Conservation (phyloP, 2,113 vertebrate genomes). For the Cololabis saira region DNA sequence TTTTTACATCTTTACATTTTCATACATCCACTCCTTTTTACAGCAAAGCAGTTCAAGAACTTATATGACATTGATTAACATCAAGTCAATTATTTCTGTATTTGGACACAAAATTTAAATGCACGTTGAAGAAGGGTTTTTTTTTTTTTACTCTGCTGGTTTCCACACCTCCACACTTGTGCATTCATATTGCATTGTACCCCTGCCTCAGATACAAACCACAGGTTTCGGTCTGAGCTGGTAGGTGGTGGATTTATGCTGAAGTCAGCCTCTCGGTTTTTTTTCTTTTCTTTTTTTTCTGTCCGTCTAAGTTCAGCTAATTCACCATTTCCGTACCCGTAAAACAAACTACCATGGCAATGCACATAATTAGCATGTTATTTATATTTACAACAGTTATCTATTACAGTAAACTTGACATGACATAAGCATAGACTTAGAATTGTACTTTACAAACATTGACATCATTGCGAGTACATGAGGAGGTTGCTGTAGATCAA, state of each 20-base stretch:
- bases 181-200: background rate
- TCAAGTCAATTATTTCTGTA: background rate
- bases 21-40: no score
- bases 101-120: background rate
- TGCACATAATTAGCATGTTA: background rate
- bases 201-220: slow-evolving; percentile 32
- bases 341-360: background rate
- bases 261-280: background rate
- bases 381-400: no score
- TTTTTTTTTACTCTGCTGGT: background rate
- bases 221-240: slow-evolving; percentile 40
- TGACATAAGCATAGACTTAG: no score
- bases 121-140: no score
- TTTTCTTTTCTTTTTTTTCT: background rate
- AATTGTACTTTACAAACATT: no score
- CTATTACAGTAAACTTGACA: no score
- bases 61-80: no score
- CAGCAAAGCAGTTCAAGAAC: no score
- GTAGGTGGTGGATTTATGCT: slow-evolving; percentile 8
- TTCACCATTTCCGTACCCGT: background rate
- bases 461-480: no score
- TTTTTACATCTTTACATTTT: no score
- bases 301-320: background rate
- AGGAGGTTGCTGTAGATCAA: no score
- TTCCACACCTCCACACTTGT: background rate